Evolutionary conservation across 1,140 invertebrate species (phyloP).

Genomic region (Chrysopa pallens): DNA sequence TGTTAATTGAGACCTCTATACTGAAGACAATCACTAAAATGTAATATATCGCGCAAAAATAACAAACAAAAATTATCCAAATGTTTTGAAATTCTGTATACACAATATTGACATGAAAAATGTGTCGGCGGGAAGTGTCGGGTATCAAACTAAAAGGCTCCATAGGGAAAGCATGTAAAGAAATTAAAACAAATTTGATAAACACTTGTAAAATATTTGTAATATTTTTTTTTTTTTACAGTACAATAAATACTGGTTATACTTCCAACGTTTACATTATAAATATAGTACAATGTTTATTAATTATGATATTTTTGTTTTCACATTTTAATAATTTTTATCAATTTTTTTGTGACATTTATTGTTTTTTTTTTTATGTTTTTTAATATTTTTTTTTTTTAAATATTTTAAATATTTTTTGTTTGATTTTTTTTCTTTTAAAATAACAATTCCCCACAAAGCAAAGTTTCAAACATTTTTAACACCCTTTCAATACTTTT

Average conservation of each 20-base stretch:
- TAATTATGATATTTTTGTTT: constrained; percentile 1
- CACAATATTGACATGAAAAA: no score
- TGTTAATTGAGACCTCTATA: no score
- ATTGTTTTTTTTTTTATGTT: neutral
- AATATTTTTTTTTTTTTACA: constrained; percentile 13
- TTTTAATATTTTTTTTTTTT: constrained; percentile 10
- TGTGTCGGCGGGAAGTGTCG: no score
- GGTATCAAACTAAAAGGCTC: no score
- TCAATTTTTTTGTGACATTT: no score
- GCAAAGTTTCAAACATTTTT: constrained; percentile 25
- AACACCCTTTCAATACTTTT: constrained; percentile 18
- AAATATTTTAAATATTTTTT: constrained; percentile 17
- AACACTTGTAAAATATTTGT: neutral
- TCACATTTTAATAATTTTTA: no score
- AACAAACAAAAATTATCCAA: no score
- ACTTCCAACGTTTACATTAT: constrained; percentile 26
- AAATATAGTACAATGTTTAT: constrained; percentile 27
- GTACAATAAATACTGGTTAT: constrained; percentile 28
- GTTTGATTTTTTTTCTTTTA: constrained; percentile 25
- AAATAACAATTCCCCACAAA: constrained; percentile 29
- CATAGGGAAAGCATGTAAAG: no score
- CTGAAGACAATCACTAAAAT: no score
- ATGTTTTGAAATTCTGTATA: no score
- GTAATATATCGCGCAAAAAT: no score
- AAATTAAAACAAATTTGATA: neutral